A percentile compares a stretch with the other conserved stretches of the same genome.
These are phyloP conservation scores for Oncopodura yosiiana DNA, from an alignment of 1,140 invertebrate species.

Conservation along the genomic window DNA sequence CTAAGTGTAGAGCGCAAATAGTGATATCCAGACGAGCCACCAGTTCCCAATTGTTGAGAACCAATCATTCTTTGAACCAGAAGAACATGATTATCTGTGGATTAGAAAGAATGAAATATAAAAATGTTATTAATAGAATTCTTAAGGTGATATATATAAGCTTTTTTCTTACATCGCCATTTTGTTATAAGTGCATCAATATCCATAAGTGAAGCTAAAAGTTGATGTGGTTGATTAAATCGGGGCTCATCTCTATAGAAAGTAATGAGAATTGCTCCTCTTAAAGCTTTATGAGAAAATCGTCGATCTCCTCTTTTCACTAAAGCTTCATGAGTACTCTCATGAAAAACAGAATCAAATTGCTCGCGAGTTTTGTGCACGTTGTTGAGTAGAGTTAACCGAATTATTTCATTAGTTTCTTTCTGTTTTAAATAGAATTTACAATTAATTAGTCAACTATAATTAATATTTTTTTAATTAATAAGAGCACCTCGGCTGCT, in stretches of 20 bases:
- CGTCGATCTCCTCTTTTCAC: slow-evolving; percentile 74
- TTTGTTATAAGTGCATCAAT: slow-evolving; percentile 98
- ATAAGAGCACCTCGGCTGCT: slow-evolving; percentile 46
- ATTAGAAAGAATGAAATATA: slow-evolving; percentile 14
- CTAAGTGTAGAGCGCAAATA: slow-evolving; percentile 95
- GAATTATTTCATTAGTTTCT: slow-evolving; percentile 49
- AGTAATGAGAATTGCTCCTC: slow-evolving; percentile 95
- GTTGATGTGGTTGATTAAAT: slow-evolving; percentile 93
- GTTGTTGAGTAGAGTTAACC: slow-evolving; percentile 55
- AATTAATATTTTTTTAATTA: slow-evolving; percentile 3
- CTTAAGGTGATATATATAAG: background rate
- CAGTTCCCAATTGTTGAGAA: slow-evolving; percentile 89
- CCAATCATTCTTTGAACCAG: slow-evolving; percentile 99
- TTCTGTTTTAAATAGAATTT: slow-evolving; percentile 40
- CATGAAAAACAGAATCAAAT: slow-evolving; percentile 82
- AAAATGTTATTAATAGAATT: background rate
- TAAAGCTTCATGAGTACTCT: slow-evolving; percentile 65
- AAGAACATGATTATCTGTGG: slow-evolving; percentile 90
- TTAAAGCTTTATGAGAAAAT: slow-evolving; percentile 79
- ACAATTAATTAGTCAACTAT: too few relatives aligned
- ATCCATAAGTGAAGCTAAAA: slow-evolving; percentile 88
- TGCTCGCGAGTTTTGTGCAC: slow-evolving; percentile 66
- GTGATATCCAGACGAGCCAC: slow-evolving; percentile 95
- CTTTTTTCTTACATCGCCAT: slow-evolving; percentile 81
- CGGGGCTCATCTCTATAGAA: slow-evolving; percentile 91